A percentile compares a stretch with the other conserved stretches of the same genome.
Evolutionary conservation across 1,140 invertebrate genomes (phyloP).

Genomic region (Plutomurus gul): DNA sequence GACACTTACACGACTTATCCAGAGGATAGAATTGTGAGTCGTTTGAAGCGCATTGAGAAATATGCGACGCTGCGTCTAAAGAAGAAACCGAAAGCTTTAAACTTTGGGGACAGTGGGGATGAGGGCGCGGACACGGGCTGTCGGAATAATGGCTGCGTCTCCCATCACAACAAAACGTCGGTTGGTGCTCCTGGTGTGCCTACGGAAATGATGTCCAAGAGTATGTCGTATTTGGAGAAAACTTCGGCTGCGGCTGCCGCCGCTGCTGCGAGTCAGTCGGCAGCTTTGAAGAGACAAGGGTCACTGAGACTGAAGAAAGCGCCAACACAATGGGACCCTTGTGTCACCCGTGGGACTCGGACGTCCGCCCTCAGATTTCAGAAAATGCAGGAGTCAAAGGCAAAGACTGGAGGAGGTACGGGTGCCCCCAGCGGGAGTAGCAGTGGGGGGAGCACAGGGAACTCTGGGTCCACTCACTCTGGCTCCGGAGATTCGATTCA

Average conservation of each 20-base stretch:
- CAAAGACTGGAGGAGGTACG: slow-evolving; percentile 1
- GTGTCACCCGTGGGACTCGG: slow-evolving; percentile 33
- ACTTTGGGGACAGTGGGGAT: not conserved
- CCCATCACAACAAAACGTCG: not conserved
- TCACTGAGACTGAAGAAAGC: slow-evolving; percentile 40
- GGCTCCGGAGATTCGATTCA: slow-evolving; percentile 49
- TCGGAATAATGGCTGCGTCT: not conserved
- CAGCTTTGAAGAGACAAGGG: slow-evolving; percentile 41
- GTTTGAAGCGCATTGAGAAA: slow-evolving; percentile 48
- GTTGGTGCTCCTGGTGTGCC: not conserved
- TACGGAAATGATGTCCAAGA: slow-evolving; percentile 49
- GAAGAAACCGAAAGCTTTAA: not conserved
- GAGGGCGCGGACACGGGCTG: not conserved
- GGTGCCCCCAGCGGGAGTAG: not conserved
- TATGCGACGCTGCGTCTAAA: slow-evolving; percentile 47
- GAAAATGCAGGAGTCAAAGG: slow-evolving; percentile 49
- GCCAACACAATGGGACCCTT: not conserved
- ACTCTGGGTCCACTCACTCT: slow-evolving; percentile 35
- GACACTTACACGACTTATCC: slow-evolving; percentile 14
- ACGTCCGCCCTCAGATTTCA: slow-evolving; percentile 46
- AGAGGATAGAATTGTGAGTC: slow-evolving; percentile 37
- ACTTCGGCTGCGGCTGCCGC: not conserved
- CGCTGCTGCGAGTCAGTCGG: not conserved
- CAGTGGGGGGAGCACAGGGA: not conserved
- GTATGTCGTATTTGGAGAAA: slow-evolving; percentile 49